Evolutionary conservation across 2,797 vertebrate genomes (phyloP).

Genomic region (Catharus ustulatus): DNA sequence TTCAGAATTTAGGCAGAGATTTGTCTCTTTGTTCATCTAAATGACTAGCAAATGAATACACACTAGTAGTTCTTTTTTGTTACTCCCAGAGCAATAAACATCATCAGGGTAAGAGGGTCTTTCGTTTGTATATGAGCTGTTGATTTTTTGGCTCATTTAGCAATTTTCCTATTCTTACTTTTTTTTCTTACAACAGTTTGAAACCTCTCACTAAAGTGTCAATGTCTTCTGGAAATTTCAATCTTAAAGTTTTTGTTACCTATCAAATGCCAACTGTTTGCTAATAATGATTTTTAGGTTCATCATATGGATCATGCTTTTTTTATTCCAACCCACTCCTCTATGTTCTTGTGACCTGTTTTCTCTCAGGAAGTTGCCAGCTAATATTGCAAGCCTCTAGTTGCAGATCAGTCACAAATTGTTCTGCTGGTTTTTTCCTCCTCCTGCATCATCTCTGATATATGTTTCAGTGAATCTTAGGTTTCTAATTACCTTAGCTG

Average conservation of each 20-base stretch:
- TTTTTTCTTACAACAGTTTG: background rate
- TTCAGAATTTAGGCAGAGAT: background rate
- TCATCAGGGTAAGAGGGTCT: background rate
- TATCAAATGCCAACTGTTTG: background rate
- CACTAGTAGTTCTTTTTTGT: background rate
- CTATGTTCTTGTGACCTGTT: background rate
- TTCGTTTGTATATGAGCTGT: background rate
- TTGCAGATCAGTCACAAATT: background rate
- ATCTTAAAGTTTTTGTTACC: background rate
- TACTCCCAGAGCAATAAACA: background rate
- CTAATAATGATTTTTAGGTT: background rate
- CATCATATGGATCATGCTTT: background rate
- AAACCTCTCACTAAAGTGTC: background rate
- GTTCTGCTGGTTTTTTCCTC: background rate
- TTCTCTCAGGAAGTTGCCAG: background rate
- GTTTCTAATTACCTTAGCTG: background rate
- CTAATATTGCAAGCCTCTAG: background rate
- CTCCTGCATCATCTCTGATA: background rate
- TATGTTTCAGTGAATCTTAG: background rate
- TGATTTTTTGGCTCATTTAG: background rate
- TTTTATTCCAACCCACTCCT: fast-evolving
- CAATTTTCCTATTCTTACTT: background rate
- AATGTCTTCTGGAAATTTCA: background rate
- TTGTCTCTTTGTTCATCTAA: background rate
- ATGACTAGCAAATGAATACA: background rate